Evolutionary conservation across 2,113 vertebrate species (phyloP).

Genomic region (Malurus cyaneus): DNA sequence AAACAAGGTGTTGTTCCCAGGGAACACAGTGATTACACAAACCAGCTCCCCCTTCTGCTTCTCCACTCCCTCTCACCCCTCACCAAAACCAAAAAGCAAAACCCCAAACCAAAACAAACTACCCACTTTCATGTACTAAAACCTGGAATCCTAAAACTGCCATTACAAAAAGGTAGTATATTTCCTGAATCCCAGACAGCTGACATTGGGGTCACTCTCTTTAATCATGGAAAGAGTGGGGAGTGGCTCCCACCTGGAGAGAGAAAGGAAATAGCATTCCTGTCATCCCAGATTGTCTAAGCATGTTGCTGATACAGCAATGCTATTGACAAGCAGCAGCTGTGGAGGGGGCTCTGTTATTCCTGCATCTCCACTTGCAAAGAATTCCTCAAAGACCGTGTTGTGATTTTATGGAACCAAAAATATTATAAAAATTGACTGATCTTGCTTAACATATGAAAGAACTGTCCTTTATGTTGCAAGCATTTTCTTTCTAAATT

Average conservation of each 20-base stretch:
- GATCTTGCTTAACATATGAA: slow-evolving; percentile 27
- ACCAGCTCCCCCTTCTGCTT: not conserved
- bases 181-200: not conserved
- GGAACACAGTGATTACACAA: not conserved
- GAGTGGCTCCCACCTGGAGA: slow-evolving; percentile 27
- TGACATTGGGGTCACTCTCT: not conserved
- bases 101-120: not conserved
- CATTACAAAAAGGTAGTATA: not conserved
- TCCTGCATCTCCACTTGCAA: slow-evolving; percentile 6
- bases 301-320: slow-evolving; percentile 1
- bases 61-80: accelerated
- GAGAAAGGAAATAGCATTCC: slow-evolving; percentile 25
- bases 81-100: not conserved
- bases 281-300: not conserved
- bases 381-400: slow-evolving; percentile 4
- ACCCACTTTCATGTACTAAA: not conserved
- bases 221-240: not conserved
- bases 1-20: not conserved
- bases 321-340: not conserved
- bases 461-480: not conserved
- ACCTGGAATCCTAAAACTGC: not conserved
- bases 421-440: not conserved
- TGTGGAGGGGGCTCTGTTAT: not conserved
- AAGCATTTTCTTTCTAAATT: not conserved
- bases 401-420: slow-evolving; percentile 12